phyloP scores from a whole-genome alignment of 2,888 invertebrate species.

The Candidula unifasciata region DNA sequence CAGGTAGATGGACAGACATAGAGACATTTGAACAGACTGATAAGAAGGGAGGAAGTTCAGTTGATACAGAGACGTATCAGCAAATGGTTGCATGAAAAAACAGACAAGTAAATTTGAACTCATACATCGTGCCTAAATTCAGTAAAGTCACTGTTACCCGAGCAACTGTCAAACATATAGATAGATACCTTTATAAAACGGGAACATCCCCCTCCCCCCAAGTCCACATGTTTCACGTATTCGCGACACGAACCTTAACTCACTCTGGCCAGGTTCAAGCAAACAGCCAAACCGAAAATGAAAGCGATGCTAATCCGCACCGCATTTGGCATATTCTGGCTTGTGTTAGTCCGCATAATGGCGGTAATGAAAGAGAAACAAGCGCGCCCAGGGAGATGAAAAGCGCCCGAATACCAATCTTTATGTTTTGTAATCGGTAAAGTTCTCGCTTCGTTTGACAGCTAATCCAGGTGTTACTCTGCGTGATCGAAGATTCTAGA shows the following conservation, averaged over 20 bases:
- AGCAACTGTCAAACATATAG: no score
- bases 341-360: constrained; percentile 24
- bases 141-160: no score
- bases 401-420: constrained; percentile 10
- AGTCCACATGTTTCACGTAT: background rate
- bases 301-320: constrained; percentile 15
- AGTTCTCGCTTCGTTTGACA: constrained; percentile 19
- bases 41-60: no score
- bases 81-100: no score
- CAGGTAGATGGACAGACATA: no score
- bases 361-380: constrained; percentile 43
- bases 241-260: constrained; percentile 23
- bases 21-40: no score
- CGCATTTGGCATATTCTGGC: constrained; percentile 25
- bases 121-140: no score
- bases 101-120: no score
- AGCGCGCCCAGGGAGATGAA: constrained; percentile 2
- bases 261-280: constrained; percentile 5
- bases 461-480: background rate
- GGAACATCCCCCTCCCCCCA: no score
- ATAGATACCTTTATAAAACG: no score
- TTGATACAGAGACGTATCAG: no score
- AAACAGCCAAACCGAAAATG: constrained; percentile 32
- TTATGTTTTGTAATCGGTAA: constrained; percentile 17
- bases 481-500: background rate